These are phyloP conservation scores for Palythoa caribaeorum DNA, from an alignment of 92 coral and sea anemone genomes.

Conservation along the genomic window DNA sequence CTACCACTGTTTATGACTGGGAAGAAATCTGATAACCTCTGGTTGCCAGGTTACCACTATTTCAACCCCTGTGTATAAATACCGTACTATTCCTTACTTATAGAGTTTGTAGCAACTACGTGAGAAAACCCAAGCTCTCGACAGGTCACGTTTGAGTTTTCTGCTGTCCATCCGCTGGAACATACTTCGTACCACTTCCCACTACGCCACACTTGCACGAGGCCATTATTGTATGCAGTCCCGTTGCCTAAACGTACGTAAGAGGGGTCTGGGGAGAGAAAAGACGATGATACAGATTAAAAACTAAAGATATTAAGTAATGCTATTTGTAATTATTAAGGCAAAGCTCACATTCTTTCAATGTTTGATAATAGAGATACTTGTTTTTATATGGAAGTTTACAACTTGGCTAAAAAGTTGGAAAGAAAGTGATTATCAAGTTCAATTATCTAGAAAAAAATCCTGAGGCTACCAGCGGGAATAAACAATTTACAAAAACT, in stretches of 20 bases:
- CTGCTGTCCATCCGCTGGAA: slow-evolving; percentile 68
- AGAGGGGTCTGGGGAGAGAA: slow-evolving; percentile 61
- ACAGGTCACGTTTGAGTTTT: slow-evolving; percentile 72
- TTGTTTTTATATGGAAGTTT: no score
- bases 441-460: no score
- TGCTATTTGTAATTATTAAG: background rate
- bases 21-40: no score
- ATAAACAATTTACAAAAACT: no score
- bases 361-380: background rate
- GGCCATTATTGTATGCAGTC: slow-evolving; percentile 55
- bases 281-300: background rate
- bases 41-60: no score
- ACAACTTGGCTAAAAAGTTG: no score
- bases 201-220: slow-evolving; percentile 72
- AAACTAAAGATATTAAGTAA: background rate
- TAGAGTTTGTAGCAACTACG: background rate
- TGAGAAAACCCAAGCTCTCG: slow-evolving; percentile 71
- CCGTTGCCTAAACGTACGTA: slow-evolving; percentile 66
- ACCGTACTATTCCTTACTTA: background rate
- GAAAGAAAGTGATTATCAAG: no score
- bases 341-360: background rate
- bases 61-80: background rate
- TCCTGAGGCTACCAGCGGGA: no score
- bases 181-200: slow-evolving; percentile 82
- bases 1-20: no score